Evolutionary conservation across 2,797 vertebrate genomes (phyloP).

Genomic region (Sebastes diaconus): DNA sequence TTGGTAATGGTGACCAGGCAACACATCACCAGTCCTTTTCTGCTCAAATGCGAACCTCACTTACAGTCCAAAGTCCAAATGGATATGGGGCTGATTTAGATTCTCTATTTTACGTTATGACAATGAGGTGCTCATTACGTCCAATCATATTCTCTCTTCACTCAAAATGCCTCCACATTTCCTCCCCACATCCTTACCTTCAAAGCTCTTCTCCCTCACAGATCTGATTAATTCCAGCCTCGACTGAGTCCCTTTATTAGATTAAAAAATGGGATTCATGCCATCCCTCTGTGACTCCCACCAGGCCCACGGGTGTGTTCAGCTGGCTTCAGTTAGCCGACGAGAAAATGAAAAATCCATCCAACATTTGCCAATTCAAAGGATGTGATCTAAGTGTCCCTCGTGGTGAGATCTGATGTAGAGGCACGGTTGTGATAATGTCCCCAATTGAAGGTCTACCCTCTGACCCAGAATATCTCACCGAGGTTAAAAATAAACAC

Average conservation of each 20-base stretch:
- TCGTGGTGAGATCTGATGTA: conserved; percentile 18
- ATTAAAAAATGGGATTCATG: conserved; percentile 54
- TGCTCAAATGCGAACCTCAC: not conserved
- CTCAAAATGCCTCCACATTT: conserved; percentile 17
- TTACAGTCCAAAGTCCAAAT: not conserved
- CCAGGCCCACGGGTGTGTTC: conserved; percentile 23
- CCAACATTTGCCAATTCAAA: conserved; percentile 5
- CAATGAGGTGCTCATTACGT: conserved; percentile 12
- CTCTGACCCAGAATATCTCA: not conserved
- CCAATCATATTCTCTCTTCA: conserved; percentile 39
- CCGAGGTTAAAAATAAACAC: not conserved
- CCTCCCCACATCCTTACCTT: conserved; percentile 9
- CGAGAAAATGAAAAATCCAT: conserved; percentile 40
- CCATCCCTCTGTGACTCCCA: conserved; percentile 29
- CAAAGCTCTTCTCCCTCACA: conserved; percentile 29
- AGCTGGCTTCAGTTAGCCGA: conserved; percentile 51
- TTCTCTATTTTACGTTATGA: not conserved
- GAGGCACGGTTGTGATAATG: not conserved
- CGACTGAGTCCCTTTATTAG: conserved; percentile 43
- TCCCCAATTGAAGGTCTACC: not conserved
- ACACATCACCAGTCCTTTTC: not conserved
- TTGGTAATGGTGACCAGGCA: not conserved
- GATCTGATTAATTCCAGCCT: conserved; percentile 56
- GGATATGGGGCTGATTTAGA: conserved; percentile 12
- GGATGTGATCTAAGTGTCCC: conserved; percentile 27